Base-by-base conservation (phyloP, 2,797 vertebrate genomes). In the Pteronotus mesoamericanus region DNA sequence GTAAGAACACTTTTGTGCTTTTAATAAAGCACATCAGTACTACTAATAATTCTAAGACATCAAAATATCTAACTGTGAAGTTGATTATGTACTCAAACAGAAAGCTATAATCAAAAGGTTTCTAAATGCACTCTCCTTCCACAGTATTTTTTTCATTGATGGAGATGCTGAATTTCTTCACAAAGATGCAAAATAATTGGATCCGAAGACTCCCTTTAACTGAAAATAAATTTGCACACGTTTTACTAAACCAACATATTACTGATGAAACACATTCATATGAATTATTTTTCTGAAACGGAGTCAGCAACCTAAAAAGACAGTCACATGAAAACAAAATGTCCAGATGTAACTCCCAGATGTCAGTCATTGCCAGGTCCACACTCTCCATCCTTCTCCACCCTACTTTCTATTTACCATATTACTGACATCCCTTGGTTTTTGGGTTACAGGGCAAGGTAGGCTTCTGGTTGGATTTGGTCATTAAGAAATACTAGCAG, bases 41-140 rank as follows among this genome's bases (percentile, higher is more conserved):
- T 95, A 78, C 68, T 97, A 97, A 92, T 96, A 86, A 77, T 79
- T 86, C 55, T 83, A 87, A 95, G 74, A 48, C 37, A 57, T 87
- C 88, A 90, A 96, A 95, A 95, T 68, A 94, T 94, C 95, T 96
- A 37, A 94, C 90, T 97, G 94, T 97, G 97, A 96, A 95, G 94
- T 83, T 86, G 94, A 96, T 96, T 96, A 88, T 91, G 59, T 86
- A 85, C 78, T 95, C 89, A 92, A 94, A 68, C 57, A 79, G 93
- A 95, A 83, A 95, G 55, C 59, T 86, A 74, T 96, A 96, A 97
- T 97, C 84, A 87, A 94, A 95, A 90, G 22, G 9, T 91, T 91
- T 94, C 82, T 82, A 42, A 96, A 88, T 91, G n/a, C 21, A 89
- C 69, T 84, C 61, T 88, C 72, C 53, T 94, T 94, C 46, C 26